Base-by-base conservation (phyloP, 2,888 invertebrate genomes). In the Protophormia terraenovae region DNA sequence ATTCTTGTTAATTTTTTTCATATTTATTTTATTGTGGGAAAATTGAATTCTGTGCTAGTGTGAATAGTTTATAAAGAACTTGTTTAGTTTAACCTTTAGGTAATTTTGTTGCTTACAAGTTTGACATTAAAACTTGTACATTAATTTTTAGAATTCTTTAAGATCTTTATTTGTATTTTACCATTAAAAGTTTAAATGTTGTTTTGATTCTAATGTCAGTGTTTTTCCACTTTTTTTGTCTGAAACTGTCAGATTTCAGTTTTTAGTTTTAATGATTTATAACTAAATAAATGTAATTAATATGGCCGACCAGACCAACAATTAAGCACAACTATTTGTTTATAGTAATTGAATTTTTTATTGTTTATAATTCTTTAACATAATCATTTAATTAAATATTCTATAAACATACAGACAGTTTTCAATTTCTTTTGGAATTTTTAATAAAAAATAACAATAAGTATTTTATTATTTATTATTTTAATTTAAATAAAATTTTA, bases 361-460 rank as follows among this genome's bases (percentile, higher is more conserved):
- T n/a, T n/a, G n/a, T 53, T 7, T 8, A n/a, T 29, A 14, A 55
- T n/a, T n/a, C 19, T 71, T 55, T 72, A 64, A 79, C 29, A 72
- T n/a, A 58, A 16, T 66, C 62, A 85, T 82, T n/a, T n/a, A n/a
- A n/a, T n/a, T 85, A 53, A 85, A 35, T 71, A 85, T 85, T 85
- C 85, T 50, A 38, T 32, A 71, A 79, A 75, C 85, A 85, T 75
- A 73, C 35, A 38, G 73, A 22, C 58, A 35, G 66, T 29, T 72
- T 79, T 64, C 27, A 47, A 32, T 69, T 58, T n/a, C n/a, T n/a
- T n/a, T n/a, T n/a, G n/a, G n/a, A n/a, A n/a, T n/a, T n/a, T n/a
- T n/a, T n/a, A n/a, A n/a, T n/a, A n/a, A n/a, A n/a, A n/a, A n/a
- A n/a, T n/a, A n/a, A n/a, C n/a, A n/a, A 47, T 55, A 19, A 29